Conservation (phyloP, 1,140 invertebrate genomes). For the Heliconius eleuchia region DNA sequence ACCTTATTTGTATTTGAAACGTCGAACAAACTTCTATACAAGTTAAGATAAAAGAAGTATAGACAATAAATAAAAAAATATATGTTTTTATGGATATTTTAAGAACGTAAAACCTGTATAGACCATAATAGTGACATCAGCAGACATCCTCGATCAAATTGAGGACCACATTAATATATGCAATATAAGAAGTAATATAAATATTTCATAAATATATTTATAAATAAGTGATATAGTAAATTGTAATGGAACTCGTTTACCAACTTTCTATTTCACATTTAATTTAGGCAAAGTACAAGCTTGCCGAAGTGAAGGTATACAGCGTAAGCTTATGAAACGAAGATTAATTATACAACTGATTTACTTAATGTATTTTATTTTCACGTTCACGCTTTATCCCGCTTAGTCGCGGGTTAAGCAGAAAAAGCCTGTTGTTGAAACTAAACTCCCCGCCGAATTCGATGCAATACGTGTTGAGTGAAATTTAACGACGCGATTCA, state of each 20-base stretch:
- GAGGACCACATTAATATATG: background rate
- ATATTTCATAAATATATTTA: background rate
- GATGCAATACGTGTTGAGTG: too few relatives aligned
- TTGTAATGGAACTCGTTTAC: constrained; percentile 2
- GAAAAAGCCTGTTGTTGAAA: too few relatives aligned
- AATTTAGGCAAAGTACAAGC: constrained; percentile 1
- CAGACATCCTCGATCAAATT: background rate
- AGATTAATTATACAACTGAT: background rate
- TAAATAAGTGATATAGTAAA: background rate
- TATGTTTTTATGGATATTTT: background rate
- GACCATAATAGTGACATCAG: background rate
- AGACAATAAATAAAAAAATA: background rate
- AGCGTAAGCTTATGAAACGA: background rate
- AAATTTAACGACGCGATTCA: too few relatives aligned
- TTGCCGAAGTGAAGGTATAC: constrained; percentile 1
- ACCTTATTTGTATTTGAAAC: background rate
- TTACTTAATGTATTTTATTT: background rate
- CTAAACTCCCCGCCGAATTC: too few relatives aligned
- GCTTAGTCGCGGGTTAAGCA: too few relatives aligned
- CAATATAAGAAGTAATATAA: background rate
- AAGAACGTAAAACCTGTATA: background rate
- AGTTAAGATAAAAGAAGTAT: background rate
- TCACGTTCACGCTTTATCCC: background rate
- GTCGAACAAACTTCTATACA: background rate
- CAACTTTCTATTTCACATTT: constrained; percentile 17